A percentile compares a stretch with the other conserved stretches of the same genome.
These are phyloP conservation scores for Platyura marginata DNA, from an alignment of 1,140 invertebrate genomes.

Conservation along the genomic window DNA sequence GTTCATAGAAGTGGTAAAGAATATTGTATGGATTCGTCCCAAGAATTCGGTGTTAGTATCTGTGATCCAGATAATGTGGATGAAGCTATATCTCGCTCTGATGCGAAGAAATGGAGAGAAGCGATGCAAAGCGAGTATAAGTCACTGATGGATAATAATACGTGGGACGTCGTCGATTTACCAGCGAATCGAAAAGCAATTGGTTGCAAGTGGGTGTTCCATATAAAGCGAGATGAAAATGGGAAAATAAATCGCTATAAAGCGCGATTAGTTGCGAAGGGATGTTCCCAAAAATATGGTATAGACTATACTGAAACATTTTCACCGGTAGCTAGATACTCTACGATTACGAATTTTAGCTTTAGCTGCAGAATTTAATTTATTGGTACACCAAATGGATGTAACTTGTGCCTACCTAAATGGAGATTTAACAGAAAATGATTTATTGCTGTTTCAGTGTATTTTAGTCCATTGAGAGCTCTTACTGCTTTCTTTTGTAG, in stretches of 20 bases:
- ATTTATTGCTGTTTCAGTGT: too few relatives aligned
- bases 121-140: constrained; percentile 14
- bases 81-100: constrained; percentile 3
- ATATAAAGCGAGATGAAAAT: constrained; percentile 11
- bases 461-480: too few relatives aligned
- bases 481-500: too few relatives aligned
- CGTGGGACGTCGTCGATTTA: constrained; percentile 11
- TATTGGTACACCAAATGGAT: constrained; percentile 20
- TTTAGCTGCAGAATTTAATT: constrained; percentile 13
- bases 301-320: constrained; percentile 23
- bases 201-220: constrained; percentile 17
- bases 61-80: constrained; percentile 1
- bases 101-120: constrained; percentile 10
- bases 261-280: constrained; percentile 23
- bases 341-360: constrained; percentile 20
- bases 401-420: constrained; percentile 24
- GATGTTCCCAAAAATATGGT: constrained; percentile 13
- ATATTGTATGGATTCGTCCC: too few relatives aligned
- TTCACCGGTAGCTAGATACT: constrained; percentile 16
- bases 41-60: background rate
- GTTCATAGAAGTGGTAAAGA: too few relatives aligned
- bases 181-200: constrained; percentile 10
- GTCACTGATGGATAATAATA: constrained; percentile 13
- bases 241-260: constrained; percentile 15
- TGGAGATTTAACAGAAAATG: constrained; percentile 20